These are phyloP conservation scores for Melanophora roralis DNA, from an alignment of 2,888 invertebrate species.

Conservation along the genomic window DNA sequence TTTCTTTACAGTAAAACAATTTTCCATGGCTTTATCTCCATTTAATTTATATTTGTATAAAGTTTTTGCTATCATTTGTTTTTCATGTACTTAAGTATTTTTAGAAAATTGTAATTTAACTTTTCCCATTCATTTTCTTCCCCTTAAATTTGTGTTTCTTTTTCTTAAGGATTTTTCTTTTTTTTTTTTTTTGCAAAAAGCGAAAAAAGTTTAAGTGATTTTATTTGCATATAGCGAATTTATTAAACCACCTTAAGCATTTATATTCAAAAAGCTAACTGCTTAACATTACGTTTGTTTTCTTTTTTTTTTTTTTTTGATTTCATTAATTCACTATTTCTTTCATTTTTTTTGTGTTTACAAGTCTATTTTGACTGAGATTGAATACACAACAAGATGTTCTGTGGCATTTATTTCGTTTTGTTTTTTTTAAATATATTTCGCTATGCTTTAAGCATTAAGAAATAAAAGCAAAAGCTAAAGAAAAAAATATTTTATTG, in stretches of 20 bases:
- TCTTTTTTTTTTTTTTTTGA: not conserved
- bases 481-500: not conserved
- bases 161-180: slow-evolving; percentile 23
- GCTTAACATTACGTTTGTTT: not conserved
- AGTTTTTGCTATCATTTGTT: slow-evolving; percentile 50
- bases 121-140: slow-evolving; percentile 25
- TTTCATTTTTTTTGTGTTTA: slow-evolving; percentile 27
- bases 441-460: slow-evolving; percentile 9
- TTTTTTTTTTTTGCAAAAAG: slow-evolving; percentile 26
- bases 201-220: slow-evolving; percentile 42
- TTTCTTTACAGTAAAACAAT: not conserved
- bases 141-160: slow-evolving; percentile 1
- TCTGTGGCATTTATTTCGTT: slow-evolving; percentile 5
- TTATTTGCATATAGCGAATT: slow-evolving; percentile 51
- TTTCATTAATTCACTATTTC: not conserved
- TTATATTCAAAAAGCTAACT: slow-evolving; percentile 46
- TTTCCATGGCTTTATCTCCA: slow-evolving; percentile 15
- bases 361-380: slow-evolving; percentile 41
- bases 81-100: slow-evolving; percentile 48
- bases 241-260: slow-evolving; percentile 52
- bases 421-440: not conserved
- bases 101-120: slow-evolving; percentile 52
- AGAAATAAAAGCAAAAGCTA: not conserved
- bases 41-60: slow-evolving; percentile 38
- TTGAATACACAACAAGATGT: slow-evolving; percentile 32